These are phyloP conservation scores for Hippocampus mohnikei DNA, from an alignment of 2,113 vertebrate genomes.

Conservation along the genomic window DNA sequence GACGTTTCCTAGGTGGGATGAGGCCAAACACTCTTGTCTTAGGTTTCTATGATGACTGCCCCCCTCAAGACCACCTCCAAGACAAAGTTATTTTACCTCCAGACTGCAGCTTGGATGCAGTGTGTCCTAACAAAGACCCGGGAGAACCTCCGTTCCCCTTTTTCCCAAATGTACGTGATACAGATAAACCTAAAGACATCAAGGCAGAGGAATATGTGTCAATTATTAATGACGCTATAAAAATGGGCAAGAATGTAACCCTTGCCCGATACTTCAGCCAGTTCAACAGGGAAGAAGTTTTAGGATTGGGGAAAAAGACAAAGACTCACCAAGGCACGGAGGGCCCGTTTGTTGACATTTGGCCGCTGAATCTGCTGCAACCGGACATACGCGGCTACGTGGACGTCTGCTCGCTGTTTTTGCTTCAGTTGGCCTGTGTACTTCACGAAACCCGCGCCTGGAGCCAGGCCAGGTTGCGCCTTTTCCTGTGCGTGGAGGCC, in stretches of 20 bases:
- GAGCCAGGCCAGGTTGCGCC: slow-evolving; percentile 76
- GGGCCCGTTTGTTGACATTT: slow-evolving; percentile 76
- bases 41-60: slow-evolving; percentile 78
- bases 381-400: slow-evolving; percentile 80
- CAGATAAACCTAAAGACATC: slow-evolving; percentile 59
- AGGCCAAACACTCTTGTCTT: slow-evolving; percentile 81
- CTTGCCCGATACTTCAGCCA: slow-evolving; percentile 72
- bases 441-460: slow-evolving; percentile 80
- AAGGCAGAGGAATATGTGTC: slow-evolving; percentile 76
- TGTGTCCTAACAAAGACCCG: slow-evolving; percentile 32
- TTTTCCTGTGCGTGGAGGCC: slow-evolving; percentile 82
- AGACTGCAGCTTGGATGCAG: slow-evolving; percentile 52
- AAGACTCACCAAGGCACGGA: slow-evolving; percentile 20
- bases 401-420: slow-evolving; percentile 82
- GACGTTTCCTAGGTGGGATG: slow-evolving; percentile 73
- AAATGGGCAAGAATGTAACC: slow-evolving; percentile 84
- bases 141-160: slow-evolving; percentile 30
- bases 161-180: slow-evolving; percentile 68
- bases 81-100: slow-evolving; percentile 50
- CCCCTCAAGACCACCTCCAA: slow-evolving; percentile 73
- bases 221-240: slow-evolving; percentile 76
- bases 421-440: slow-evolving; percentile 83
- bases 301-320: slow-evolving; percentile 28
- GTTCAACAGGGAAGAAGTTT: slow-evolving; percentile 56
- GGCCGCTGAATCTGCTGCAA: slow-evolving; percentile 82